These are phyloP conservation scores for Euura lappo DNA, from an alignment of 1,140 invertebrate genomes.

Conservation along the genomic window DNA sequence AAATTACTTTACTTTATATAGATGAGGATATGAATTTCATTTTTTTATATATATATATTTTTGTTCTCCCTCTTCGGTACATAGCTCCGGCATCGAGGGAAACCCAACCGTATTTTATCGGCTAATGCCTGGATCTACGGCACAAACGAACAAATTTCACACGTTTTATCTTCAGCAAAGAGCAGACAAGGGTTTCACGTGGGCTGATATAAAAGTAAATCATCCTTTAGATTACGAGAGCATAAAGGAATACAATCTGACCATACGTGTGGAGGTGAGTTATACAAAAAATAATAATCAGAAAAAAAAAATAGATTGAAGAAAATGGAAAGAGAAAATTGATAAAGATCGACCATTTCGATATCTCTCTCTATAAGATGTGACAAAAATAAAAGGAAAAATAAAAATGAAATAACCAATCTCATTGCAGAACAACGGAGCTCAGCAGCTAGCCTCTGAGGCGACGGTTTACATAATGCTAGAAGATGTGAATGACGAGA, in stretches of 20 bases:
- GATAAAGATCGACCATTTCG: slow-evolving; percentile 11
- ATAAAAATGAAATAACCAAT: slow-evolving; percentile 13
- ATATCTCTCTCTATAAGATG: not conserved
- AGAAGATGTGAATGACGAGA: slow-evolving; percentile 96
- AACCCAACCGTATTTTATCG: slow-evolving; percentile 95
- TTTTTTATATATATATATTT: slow-evolving; percentile 23
- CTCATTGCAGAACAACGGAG: slow-evolving; percentile 85
- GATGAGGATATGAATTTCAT: slow-evolving; percentile 16
- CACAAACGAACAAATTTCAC: slow-evolving; percentile 94
- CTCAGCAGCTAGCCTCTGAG: slow-evolving; percentile 92
- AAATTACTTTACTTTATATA: slow-evolving; percentile 5
- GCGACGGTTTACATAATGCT: slow-evolving; percentile 92
- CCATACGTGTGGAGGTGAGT: slow-evolving; percentile 91
- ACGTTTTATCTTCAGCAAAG: slow-evolving; percentile 95
- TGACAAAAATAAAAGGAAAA: slow-evolving; percentile 13
- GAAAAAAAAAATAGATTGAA: not conserved
- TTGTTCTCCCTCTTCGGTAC: slow-evolving; percentile 28
- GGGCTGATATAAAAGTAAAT: slow-evolving; percentile 96
- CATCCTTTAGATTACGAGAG: slow-evolving; percentile 94
- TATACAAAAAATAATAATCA: slow-evolving; percentile 11
- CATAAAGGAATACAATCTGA: slow-evolving; percentile 95
- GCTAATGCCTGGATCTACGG: slow-evolving; percentile 91
- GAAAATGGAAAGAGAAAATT: slow-evolving; percentile 16
- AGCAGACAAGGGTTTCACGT: slow-evolving; percentile 87
- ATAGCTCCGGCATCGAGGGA: slow-evolving; percentile 92